Conservation (phyloP, 2,113 vertebrate genomes). For the Phyllostomus hastatus region DNA sequence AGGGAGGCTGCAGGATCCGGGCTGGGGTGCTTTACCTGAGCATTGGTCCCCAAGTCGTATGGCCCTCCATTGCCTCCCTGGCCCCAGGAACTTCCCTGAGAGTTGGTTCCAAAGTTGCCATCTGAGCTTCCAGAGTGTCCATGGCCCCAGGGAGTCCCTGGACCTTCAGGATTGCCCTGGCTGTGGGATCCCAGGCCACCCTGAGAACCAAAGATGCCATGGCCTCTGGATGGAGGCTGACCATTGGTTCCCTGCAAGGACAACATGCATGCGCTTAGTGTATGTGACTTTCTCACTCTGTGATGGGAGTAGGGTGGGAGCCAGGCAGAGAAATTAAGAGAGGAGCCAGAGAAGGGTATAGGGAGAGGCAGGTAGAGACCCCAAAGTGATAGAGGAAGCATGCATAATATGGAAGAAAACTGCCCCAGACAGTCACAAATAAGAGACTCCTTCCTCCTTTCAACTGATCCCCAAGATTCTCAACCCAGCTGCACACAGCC, state of each 20-base stretch:
- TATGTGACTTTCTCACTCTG: background rate
- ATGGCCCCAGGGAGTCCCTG: background rate
- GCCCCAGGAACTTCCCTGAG: conserved; percentile 19
- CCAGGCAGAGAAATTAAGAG: background rate
- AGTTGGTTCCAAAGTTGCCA: conserved; percentile 6
- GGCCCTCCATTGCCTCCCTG: background rate
- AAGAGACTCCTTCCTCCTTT: background rate
- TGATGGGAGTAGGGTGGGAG: accelerated
- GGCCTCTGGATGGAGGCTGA: conserved; percentile 2
- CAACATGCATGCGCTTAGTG: background rate
- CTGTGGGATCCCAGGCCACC: background rate
- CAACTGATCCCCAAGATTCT: background rate
- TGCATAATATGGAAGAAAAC: accelerated
- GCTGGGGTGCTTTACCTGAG: conserved; percentile 28
- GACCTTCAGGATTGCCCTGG: background rate
- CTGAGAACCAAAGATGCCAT: background rate
- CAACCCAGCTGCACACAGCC: background rate
- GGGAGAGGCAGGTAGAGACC: background rate
- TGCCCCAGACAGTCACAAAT: background rate
- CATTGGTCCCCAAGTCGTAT: background rate
- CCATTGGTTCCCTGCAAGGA: conserved; percentile 42
- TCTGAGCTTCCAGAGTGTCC: background rate
- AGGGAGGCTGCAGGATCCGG: background rate
- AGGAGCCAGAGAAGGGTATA: background rate
- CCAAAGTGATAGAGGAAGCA: background rate